Percentiles rank a stretch among this genome's conserved stretches.
These are phyloP conservation scores for Agrotis puta DNA, from an alignment of 2,888 invertebrate species.

Conservation along the genomic window DNA sequence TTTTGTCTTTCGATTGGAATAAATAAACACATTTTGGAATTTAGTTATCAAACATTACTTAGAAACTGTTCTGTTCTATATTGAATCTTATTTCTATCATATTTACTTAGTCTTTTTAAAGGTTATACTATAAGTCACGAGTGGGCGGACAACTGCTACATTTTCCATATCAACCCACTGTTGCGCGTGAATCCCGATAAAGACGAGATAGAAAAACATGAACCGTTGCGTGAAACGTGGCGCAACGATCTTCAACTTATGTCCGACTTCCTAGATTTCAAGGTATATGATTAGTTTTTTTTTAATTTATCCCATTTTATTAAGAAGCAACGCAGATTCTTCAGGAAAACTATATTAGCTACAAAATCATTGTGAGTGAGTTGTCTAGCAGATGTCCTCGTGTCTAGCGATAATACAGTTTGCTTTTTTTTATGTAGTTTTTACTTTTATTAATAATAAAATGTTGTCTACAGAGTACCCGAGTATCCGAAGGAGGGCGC, in stretches of 20 bases:
- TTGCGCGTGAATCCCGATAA: conserved; percentile 79
- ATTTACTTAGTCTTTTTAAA: conserved; percentile 42
- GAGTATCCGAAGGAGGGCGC: conserved; percentile 88
- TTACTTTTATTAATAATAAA: not conserved
- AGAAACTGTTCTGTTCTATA: not conserved
- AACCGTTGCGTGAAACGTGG: conserved; percentile 89
- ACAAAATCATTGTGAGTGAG: not conserved
- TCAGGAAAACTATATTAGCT: not conserved
- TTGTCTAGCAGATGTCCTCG: not conserved
- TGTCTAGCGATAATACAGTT: not conserved
- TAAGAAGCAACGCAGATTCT: not conserved
- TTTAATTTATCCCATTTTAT: not conserved
- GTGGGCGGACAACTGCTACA: conserved; percentile 91
- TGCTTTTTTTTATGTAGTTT: not conserved
- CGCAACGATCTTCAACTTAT: conserved; percentile 91
- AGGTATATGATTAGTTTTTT: conserved; percentile 80
- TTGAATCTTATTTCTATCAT: not conserved
- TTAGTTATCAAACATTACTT: too few species aligned
- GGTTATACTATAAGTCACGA: conserved; percentile 92
- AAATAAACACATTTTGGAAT: too few species aligned
- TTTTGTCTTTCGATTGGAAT: too few species aligned
- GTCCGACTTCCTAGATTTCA: conserved; percentile 92
- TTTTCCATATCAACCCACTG: conserved; percentile 91
- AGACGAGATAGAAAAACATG: conserved; percentile 82
- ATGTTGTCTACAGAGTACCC: conserved; percentile 77